phyloP scores from a whole-genome alignment of 2,797 vertebrate genomes.

The Liasis olivaceus region DNA sequence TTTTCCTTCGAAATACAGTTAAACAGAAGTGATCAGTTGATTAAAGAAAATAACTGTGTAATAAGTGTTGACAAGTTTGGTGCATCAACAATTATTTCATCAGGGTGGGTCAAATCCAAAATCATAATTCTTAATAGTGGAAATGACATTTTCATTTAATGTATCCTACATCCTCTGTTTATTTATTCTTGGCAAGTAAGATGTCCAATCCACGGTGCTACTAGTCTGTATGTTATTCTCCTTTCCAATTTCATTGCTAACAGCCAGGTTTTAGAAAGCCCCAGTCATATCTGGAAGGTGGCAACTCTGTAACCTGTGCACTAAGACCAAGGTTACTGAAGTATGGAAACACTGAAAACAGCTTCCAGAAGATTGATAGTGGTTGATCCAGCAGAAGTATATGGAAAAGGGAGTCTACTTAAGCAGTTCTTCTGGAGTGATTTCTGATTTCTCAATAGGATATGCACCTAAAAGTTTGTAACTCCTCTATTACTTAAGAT shows the following conservation, averaged over 20 bases:
- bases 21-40: constrained; percentile 49
- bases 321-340: neutral
- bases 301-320: too few relatives aligned
- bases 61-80: constrained; percentile 65
- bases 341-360: neutral
- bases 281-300: neutral
- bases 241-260: neutral
- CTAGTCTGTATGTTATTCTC: neutral
- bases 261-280: neutral
- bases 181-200: constrained; percentile 49
- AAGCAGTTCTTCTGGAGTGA: neutral
- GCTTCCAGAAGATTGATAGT: neutral
- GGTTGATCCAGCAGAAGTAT: too few relatives aligned
- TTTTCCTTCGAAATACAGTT: constrained; percentile 48
- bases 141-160: constrained; percentile 59
- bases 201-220: neutral
- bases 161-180: constrained; percentile 50
- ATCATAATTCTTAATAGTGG: constrained; percentile 37
- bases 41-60: constrained; percentile 52
- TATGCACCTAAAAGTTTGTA: neutral
- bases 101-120: constrained; percentile 51
- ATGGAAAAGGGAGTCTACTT: neutral
- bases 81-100: constrained; percentile 46
- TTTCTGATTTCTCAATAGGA: neutral
- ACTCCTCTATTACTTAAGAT: neutral